Conservation (phyloP, 2,797 vertebrate species). For the Thamnophis elegans region DNA sequence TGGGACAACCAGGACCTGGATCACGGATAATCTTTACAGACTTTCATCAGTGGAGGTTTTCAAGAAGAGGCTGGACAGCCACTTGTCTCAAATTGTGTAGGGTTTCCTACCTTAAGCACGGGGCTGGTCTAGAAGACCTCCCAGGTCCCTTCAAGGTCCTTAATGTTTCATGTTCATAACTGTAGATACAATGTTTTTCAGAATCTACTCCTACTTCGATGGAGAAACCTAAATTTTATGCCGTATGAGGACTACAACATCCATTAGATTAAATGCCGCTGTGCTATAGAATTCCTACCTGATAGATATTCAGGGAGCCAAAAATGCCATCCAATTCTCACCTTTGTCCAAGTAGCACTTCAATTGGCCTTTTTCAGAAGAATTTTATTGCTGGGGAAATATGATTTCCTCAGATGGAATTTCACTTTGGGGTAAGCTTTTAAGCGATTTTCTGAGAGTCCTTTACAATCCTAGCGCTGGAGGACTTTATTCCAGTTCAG, state of each 20-base stretch:
- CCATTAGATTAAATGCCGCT: not conserved
- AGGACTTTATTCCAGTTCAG: not conserved
- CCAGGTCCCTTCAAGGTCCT: not conserved
- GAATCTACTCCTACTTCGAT: fast-evolving
- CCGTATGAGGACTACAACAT: too few species aligned
- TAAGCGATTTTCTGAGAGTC: too few species aligned
- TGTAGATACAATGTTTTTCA: not conserved
- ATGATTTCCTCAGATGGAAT: not conserved
- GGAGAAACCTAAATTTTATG: not conserved
- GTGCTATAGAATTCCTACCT: not conserved
- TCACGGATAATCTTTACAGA: too few species aligned
- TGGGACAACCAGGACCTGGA: too few species aligned
- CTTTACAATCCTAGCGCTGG: not conserved
- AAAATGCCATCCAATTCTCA: not conserved
- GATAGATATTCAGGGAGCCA: not conserved
- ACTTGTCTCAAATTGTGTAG: not conserved
- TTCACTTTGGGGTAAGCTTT: not conserved
- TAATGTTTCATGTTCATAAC: not conserved
- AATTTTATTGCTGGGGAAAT: not conserved
- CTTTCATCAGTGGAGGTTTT: not conserved
- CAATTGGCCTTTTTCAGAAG: not conserved
- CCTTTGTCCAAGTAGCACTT: not conserved
- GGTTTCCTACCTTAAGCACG: not conserved
- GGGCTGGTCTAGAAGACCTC: not conserved
- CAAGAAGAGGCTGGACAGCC: not conserved